Base-by-base conservation (phyloP, 1,140 invertebrate species). In the Apis laboriosa region DNA sequence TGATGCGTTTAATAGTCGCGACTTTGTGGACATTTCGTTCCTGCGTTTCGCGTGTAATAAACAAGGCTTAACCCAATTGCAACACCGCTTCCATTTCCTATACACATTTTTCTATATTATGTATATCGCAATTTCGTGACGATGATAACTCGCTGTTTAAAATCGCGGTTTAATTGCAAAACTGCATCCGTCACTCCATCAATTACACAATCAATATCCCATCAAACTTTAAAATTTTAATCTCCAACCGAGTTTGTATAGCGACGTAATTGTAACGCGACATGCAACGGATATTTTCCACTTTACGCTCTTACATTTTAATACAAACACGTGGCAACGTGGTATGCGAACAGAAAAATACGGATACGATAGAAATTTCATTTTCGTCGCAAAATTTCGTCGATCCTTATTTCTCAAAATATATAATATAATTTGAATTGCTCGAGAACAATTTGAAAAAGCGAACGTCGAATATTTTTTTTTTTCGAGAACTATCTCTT, bases 51-150 rank as follows among this genome's bases (percentile, higher is more conserved):
- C 28, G 24, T 11, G 21, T 24, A 15, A 34, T 28, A 43, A 64
- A 64, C 68, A 13, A 24, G 28, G 17, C 24, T 75, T 80, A 80
- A 80, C 79, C 71, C 71, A 75, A 53, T 66, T 80, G 21, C 43
- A n/a, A 80, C 64, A n/a, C 53, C n/a, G 21, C 5, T 34, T 34
- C 34, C 34, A 34, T 34, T 34, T 43, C 5, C 34, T 34, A 43
- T 43, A 43, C 34, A 43, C 21, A 17, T 24, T 24, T 24, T 24
- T 24, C 24, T 24, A 24, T 24, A 24, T 24, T 24, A 24, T 24
- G 24, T 63, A 8, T 12, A 15, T 60, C 9, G 49, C 51, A 17
- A 74, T 75, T 66, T 58, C 61, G 60, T 67, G 61, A 75, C 60
- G 66, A 17, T 43, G n/a, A 64, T 34, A 34, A 19, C 49, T 75